Evolutionary conservation across 2,888 invertebrate species (phyloP).

Genomic region (Cecidostiba fungosa): DNA sequence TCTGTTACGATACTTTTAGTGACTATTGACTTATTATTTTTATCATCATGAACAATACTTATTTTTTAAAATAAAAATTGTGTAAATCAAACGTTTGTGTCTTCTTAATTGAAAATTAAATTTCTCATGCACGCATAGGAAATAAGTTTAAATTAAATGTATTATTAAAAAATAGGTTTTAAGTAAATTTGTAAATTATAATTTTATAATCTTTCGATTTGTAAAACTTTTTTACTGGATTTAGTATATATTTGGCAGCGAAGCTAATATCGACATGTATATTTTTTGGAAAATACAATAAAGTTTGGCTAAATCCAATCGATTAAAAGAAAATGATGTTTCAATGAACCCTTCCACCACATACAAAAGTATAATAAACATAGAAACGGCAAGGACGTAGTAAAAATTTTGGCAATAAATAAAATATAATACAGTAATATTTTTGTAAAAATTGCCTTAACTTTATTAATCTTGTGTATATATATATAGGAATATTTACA

Average conservation of each 20-base stretch:
- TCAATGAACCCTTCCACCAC: neutral
- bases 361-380: neutral
- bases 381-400: neutral
- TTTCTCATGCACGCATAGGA: neutral
- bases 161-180: neutral
- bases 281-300: neutral
- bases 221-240: conserved; percentile 1
- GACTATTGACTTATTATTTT: conserved; percentile 38
- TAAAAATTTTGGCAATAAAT: neutral
- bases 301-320: neutral
- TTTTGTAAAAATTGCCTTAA: conserved; percentile 77
- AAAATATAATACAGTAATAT: neutral
- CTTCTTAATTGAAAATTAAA: conserved; percentile 16
- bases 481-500: conserved; percentile 77
- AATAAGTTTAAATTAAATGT: neutral
- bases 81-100: conserved; percentile 19
- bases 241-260: neutral
- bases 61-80: neutral
- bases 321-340: neutral
- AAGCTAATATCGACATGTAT: neutral
- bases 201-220: neutral
- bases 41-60: neutral
- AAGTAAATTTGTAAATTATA: conserved; percentile 7
- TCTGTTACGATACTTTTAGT: conserved; percentile 42
- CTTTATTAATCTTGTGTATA: conserved; percentile 76